Conservation (phyloP, 2,113 vertebrate genomes). For the Enhydra lutris region DNA sequence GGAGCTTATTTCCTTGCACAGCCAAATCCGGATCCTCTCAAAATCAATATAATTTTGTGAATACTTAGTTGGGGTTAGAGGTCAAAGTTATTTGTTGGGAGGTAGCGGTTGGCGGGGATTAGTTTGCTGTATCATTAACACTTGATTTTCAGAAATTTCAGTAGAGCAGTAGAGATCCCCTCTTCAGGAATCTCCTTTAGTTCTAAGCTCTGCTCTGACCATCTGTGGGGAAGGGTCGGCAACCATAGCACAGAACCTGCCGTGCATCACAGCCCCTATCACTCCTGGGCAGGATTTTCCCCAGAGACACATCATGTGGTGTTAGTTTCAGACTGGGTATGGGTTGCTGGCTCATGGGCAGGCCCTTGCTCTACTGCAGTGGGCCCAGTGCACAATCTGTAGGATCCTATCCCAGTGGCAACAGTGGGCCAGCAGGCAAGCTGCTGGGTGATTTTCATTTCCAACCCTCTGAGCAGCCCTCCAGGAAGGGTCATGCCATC, state of each 20-base stretch:
- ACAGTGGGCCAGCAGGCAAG: background rate
- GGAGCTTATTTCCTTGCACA: background rate
- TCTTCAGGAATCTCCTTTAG: background rate
- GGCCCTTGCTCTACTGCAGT: background rate
- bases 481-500: background rate
- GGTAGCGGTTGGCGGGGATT: background rate
- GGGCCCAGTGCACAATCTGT: background rate
- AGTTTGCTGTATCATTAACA: background rate
- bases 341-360: background rate
- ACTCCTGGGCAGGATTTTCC: background rate
- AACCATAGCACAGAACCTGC: background rate
- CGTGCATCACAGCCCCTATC: background rate
- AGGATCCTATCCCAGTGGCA: background rate
- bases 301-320: background rate
- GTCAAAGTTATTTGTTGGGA: slow-evolving; percentile 11
- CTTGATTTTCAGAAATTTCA: slow-evolving; percentile 10
- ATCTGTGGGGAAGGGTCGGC: background rate
- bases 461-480: background rate
- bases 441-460: background rate
- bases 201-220: background rate
- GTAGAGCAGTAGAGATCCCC: background rate
- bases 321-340: background rate
- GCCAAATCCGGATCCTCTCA: background rate
- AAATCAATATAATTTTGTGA: background rate
- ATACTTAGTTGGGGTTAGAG: background rate